Conservation (phyloP, 2,113 vertebrate species). For the Poecilia latipinna region DNA sequence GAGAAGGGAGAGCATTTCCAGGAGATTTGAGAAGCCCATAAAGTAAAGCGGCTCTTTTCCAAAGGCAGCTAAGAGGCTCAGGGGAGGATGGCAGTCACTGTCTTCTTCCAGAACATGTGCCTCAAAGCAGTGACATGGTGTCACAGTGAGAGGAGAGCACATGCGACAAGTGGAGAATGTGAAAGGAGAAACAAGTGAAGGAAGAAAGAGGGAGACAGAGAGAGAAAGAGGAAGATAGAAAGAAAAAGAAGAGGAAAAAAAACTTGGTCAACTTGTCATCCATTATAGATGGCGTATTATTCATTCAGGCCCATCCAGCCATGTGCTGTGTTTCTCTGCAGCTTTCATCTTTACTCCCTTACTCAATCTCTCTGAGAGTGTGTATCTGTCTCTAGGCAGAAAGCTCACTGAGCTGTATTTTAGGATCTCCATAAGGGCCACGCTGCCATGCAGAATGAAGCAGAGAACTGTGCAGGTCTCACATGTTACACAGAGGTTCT, state of each 20-base stretch:
- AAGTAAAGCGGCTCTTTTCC: slow-evolving; percentile 64
- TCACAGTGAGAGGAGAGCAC: slow-evolving; percentile 49
- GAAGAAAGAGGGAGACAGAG: not conserved
- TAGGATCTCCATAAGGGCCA: slow-evolving; percentile 51
- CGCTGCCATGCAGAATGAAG: slow-evolving; percentile 25
- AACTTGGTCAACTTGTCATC: slow-evolving; percentile 71
- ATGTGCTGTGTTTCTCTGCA: slow-evolving; percentile 37
- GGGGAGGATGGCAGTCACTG: slow-evolving; percentile 62
- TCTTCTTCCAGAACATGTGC: slow-evolving; percentile 68
- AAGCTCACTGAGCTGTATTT: slow-evolving; percentile 63
- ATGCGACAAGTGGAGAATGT: slow-evolving; percentile 22
- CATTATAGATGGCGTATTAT: slow-evolving; percentile 72
- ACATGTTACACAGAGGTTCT: not conserved
- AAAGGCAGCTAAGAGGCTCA: slow-evolving; percentile 72
- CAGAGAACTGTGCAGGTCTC: slow-evolving; percentile 8
- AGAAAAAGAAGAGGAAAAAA: slow-evolving; percentile 28
- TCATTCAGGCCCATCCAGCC: slow-evolving; percentile 62
- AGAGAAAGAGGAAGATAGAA: slow-evolving; percentile 21
- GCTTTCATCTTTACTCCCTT: slow-evolving; percentile 54
- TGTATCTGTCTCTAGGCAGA: slow-evolving; percentile 67
- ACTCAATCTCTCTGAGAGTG: slow-evolving; percentile 37
- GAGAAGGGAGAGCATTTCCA: slow-evolving; percentile 51
- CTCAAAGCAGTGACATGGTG: slow-evolving; percentile 71
- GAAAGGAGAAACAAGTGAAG: not conserved
- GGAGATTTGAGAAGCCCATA: slow-evolving; percentile 64